Conservation (phyloP, 2,113 vertebrate species). For the Prochilodus magdalenae region DNA sequence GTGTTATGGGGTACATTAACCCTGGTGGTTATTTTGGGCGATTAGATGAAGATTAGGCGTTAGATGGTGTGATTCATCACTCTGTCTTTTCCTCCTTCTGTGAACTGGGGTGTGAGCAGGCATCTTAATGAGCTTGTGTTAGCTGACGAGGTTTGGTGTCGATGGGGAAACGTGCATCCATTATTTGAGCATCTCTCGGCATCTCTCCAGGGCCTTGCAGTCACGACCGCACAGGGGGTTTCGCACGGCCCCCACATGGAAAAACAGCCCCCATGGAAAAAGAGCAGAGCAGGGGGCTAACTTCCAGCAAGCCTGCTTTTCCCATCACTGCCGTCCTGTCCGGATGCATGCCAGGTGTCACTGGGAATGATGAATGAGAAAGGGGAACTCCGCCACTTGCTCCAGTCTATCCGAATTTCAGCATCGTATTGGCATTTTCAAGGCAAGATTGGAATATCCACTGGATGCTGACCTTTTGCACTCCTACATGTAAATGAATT, state of each 20-base stretch:
- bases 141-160: background rate
- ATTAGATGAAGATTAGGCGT: background rate
- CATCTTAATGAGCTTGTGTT: conserved; percentile 41
- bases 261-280: conserved; percentile 2
- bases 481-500: no score
- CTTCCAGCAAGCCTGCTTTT: conserved; percentile 40
- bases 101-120: conserved; percentile 35
- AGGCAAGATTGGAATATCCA: background rate
- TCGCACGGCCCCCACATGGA: conserved; percentile 44
- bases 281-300: conserved; percentile 11
- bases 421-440: background rate
- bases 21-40: conserved; percentile 14
- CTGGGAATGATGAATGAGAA: background rate
- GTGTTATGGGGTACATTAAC: conserved; percentile 6
- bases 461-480: no score
- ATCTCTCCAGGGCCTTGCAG: conserved; percentile 43
- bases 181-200: conserved; percentile 6
- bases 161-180: conserved; percentile 6
- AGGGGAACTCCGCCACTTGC: background rate
- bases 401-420: background rate
- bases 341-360: conserved; percentile 10
- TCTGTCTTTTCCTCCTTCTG: conserved; percentile 34
- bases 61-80: conserved; percentile 40
- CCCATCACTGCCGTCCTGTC: conserved; percentile 8
- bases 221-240: conserved; percentile 43